These are phyloP conservation scores for Epizoanthus ramosus DNA, from an alignment of 92 coral and sea anemone species.

Conservation along the genomic window DNA sequence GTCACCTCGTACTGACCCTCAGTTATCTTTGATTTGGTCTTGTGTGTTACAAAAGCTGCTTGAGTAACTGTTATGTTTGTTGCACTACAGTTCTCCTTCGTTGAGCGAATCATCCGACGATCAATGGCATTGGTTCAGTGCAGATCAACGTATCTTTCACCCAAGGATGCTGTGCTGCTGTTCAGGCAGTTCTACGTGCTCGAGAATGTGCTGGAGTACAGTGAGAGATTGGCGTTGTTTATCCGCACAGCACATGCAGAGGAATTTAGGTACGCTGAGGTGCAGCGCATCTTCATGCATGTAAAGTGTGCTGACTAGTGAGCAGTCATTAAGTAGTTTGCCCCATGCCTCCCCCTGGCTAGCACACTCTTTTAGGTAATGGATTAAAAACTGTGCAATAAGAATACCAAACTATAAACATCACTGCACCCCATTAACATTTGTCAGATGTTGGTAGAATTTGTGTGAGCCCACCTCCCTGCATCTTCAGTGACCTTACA, in stretches of 20 bases:
- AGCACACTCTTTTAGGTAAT: neutral
- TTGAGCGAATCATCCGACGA: conserved; percentile 76
- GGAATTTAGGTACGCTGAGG: conserved; percentile 80
- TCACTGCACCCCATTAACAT: no score
- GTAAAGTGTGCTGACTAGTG: no score
- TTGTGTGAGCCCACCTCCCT: no score
- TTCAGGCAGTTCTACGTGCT: conserved; percentile 79
- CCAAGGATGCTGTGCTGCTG: conserved; percentile 80
- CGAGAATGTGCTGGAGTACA: conserved; percentile 85
- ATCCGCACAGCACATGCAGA: conserved; percentile 86
- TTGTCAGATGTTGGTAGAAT: no score
- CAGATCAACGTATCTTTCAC: conserved; percentile 54
- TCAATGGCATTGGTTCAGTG: conserved; percentile 66
- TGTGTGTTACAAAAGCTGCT: neutral
- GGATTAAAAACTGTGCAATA: neutral
- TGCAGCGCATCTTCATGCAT: neutral
- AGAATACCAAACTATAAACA: no score
- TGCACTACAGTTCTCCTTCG: conserved; percentile 62
- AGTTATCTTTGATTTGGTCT: no score
- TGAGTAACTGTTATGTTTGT: neutral
- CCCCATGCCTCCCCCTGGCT: neutral
- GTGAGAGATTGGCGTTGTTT: conserved; percentile 64
- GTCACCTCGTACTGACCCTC: no score
- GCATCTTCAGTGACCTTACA: no score
- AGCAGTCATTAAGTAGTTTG: neutral